These are phyloP conservation scores for Pocillopora damicornis DNA, from an alignment of 64 coral and sea anemone genomes.

Conservation along the genomic window DNA sequence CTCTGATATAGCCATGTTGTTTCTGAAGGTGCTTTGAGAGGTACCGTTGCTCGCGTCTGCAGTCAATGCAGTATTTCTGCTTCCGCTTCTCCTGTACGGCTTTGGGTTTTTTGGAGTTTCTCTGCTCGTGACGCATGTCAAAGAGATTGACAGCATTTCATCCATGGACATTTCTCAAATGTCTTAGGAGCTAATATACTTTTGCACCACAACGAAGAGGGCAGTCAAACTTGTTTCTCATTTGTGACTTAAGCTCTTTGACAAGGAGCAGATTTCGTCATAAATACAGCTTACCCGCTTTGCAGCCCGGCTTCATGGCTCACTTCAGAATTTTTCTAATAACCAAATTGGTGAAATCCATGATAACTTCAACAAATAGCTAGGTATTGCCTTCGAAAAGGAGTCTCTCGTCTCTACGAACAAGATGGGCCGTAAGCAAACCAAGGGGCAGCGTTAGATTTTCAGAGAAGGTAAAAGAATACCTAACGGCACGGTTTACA, in stretches of 20 bases:
- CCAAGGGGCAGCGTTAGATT: too few relatives aligned
- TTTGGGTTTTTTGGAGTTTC: background rate
- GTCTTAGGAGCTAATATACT: slow-evolving; percentile 1
- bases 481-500: too few relatives aligned
- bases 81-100: background rate
- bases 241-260: background rate
- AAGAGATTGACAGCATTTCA: slow-evolving; percentile 21
- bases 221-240: slow-evolving; percentile 7
- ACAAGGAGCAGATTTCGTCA: too few relatives aligned
- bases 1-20: background rate
- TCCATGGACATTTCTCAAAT: slow-evolving; percentile 20
- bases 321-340: too few relatives aligned
- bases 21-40: slow-evolving; percentile 13
- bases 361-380: too few relatives aligned
- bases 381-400: too few relatives aligned
- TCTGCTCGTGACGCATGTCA: slow-evolving; percentile 15
- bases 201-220: slow-evolving; percentile 2
- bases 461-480: too few relatives aligned
- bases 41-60: slow-evolving; percentile 19
- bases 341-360: too few relatives aligned
- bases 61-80: background rate
- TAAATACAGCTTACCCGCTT: too few relatives aligned
- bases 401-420: too few relatives aligned
- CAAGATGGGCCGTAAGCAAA: too few relatives aligned
- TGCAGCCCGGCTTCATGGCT: too few relatives aligned